Percentiles rank a stretch among this genome's conserved stretches.
Evolutionary conservation across 1,140 invertebrate genomes (phyloP).

Genomic region (Nomia melanderi): DNA sequence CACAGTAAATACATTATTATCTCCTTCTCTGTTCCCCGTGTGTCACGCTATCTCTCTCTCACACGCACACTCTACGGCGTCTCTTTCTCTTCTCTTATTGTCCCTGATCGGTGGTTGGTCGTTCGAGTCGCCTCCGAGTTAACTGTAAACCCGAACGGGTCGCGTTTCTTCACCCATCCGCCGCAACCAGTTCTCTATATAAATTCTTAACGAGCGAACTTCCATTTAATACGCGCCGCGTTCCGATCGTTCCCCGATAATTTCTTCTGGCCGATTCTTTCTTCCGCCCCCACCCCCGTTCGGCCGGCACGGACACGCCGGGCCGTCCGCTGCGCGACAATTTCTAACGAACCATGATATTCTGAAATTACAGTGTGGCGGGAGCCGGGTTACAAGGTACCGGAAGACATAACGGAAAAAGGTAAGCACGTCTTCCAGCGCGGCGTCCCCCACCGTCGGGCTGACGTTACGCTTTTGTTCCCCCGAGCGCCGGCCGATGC

Average conservation of each 20-base stretch:
- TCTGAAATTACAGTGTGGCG: slow-evolving; percentile 83
- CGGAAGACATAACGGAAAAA: slow-evolving; percentile 87
- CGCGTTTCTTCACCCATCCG: not conserved
- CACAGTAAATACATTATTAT: slow-evolving; percentile 70
- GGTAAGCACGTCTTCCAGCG: slow-evolving; percentile 71
- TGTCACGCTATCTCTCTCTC: not conserved
- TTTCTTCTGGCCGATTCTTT: not conserved
- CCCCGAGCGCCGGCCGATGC: slow-evolving; percentile 57
- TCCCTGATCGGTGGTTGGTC: not conserved
- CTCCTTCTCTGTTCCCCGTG: not conserved
- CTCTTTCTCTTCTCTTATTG: not conserved
- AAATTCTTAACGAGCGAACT: slow-evolving; percentile 6
- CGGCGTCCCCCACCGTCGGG: slow-evolving; percentile 40
- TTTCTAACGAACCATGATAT: slow-evolving; percentile 34
- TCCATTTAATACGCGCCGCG: slow-evolving; percentile 2
- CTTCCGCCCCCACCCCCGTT: too few relatives aligned
- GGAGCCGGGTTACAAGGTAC: slow-evolving; percentile 84
- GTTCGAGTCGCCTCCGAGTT: slow-evolving; percentile 4
- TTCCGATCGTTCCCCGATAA: not conserved
- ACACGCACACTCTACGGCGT: too few relatives aligned
- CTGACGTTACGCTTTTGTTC: slow-evolving; percentile 62
- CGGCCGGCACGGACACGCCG: too few relatives aligned
- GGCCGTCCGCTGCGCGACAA: not conserved
- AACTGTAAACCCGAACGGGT: slow-evolving; percentile 28
- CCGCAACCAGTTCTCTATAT: not conserved